phyloP scores from a whole-genome alignment of 2,888 invertebrate genomes.

The Anaspis maculata region DNA sequence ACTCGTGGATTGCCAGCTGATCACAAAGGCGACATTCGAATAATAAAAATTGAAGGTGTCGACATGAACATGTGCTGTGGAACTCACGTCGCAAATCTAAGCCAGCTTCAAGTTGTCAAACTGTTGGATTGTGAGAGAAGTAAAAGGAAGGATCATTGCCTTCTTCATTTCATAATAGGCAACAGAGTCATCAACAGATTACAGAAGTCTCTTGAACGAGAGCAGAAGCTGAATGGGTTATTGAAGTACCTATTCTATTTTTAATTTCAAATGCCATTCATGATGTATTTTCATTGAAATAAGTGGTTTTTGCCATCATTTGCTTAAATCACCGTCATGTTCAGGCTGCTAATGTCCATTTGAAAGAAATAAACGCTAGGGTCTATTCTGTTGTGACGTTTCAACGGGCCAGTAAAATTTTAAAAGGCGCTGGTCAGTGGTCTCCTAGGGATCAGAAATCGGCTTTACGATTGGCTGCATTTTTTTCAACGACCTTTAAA shows the following conservation, averaged over 20 bases:
- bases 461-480: too few species aligned
- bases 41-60: conserved; percentile 66
- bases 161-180: conserved; percentile 66
- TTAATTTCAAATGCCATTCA: too few species aligned
- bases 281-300: too few species aligned
- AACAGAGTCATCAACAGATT: conserved; percentile 57
- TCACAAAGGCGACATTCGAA: conserved; percentile 65
- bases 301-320: neutral
- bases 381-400: too few species aligned
- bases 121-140: conserved; percentile 63
- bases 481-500: too few species aligned
- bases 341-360: too few species aligned
- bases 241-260: conserved; percentile 65
- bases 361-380: too few species aligned
- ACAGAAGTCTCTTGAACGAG: conserved; percentile 54
- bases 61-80: conserved; percentile 85
- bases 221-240: conserved; percentile 56
- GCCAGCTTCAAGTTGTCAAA: conserved; percentile 60
- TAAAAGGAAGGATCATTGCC: conserved; percentile 56
- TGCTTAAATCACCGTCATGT: too few species aligned
- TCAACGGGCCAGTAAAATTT: too few species aligned
- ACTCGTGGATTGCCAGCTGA: conserved; percentile 72
- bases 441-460: too few species aligned
- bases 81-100: conserved; percentile 71
- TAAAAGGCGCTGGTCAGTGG: too few species aligned